Conservation (phyloP, 2,113 vertebrate genomes). For the Oriolus oriolus region DNA sequence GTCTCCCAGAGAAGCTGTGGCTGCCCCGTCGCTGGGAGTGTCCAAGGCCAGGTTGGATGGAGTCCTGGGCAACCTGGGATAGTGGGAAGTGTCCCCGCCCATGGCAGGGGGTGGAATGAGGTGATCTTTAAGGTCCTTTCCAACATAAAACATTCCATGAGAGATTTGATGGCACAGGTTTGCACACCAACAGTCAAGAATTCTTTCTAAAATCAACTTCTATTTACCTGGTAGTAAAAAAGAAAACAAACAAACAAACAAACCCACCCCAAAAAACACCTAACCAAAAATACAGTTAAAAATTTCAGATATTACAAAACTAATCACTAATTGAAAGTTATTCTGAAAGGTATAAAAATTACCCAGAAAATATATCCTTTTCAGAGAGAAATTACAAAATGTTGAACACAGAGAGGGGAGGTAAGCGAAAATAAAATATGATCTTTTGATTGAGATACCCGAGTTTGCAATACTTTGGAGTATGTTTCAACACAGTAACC, state of each 20-base stretch:
- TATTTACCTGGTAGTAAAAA: background rate
- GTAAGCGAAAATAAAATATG: slow-evolving; percentile 30
- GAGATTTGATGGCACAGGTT: too few species aligned
- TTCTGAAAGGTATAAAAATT: background rate
- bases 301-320: background rate
- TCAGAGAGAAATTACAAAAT: background rate
- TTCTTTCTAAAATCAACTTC: background rate
- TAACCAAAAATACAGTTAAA: too few species aligned
- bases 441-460: slow-evolving; percentile 64
- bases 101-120: background rate
- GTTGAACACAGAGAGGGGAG: background rate
- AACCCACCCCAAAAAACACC: background rate
- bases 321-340: background rate
- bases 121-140: background rate
- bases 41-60: accelerated
- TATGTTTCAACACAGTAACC: slow-evolving; percentile 67
- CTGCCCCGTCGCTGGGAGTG: background rate
- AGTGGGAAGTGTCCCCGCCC: background rate
- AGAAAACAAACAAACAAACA: background rate
- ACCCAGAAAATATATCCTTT: background rate
- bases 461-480: slow-evolving; percentile 46
- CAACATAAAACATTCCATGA: background rate
- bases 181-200: background rate
- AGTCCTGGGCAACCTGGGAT: accelerated
- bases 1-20: background rate